Percentiles rank a stretch among this genome's conserved stretches.
phyloP scores from a whole-genome alignment of 2,888 invertebrate species.

The Embidobia sp. region DNA sequence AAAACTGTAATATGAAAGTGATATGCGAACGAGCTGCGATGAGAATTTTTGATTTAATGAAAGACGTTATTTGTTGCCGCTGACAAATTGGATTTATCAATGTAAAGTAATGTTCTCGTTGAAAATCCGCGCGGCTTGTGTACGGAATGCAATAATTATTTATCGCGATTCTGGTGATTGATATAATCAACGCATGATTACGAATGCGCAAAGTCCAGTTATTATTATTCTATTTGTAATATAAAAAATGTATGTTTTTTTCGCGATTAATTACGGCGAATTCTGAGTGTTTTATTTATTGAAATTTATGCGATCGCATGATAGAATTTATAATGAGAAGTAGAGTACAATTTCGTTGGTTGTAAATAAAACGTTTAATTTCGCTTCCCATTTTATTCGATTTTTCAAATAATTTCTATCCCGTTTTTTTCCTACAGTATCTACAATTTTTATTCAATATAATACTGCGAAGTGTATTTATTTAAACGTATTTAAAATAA shows the following conservation, averaged over 20 bases:
- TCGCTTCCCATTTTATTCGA: background rate
- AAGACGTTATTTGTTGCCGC: too few species aligned
- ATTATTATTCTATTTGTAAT: background rate
- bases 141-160: constrained; percentile 2
- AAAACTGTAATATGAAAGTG: too few species aligned
- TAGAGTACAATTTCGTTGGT: background rate
- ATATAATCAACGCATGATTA: constrained; percentile 8
- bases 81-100: constrained; percentile 2
- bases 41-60: too few species aligned
- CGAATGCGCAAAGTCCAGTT: background rate
- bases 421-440: too few species aligned
- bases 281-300: constrained; percentile 2
- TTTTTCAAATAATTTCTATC: background rate
- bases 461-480: too few species aligned
- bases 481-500: too few species aligned
- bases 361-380: constrained; percentile 1
- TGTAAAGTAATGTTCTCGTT: background rate
- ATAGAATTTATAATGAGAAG: constrained; percentile 5
- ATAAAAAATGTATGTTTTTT: background rate
- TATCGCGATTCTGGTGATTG: constrained; percentile 1
- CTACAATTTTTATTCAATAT: too few species aligned
- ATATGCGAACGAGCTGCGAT: too few species aligned
- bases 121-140: background rate
- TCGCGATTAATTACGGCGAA: background rate
- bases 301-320: background rate